phyloP scores from a whole-genome alignment of 2,888 invertebrate species.

The Parochlus steinenii region DNA sequence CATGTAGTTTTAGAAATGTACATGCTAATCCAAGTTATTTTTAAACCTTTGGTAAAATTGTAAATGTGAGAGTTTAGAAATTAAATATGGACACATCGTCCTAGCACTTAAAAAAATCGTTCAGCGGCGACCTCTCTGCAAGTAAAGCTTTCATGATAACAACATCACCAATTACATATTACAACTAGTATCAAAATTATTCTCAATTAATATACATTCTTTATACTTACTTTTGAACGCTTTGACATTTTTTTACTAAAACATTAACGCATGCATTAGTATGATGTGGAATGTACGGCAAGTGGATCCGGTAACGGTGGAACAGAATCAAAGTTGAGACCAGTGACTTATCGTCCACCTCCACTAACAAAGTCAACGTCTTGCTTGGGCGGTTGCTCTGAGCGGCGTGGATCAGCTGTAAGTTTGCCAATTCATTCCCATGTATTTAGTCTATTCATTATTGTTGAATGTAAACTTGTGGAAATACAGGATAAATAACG shows the following conservation, averaged over 20 bases:
- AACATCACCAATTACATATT: too few species aligned
- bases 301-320: conserved; percentile 34
- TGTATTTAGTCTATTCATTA: too few species aligned
- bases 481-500: too few species aligned
- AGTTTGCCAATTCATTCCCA: too few species aligned
- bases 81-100: too few species aligned
- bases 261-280: conserved; percentile 7
- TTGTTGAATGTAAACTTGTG: too few species aligned
- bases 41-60: too few species aligned
- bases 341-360: conserved; percentile 51
- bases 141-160: conserved; percentile 3
- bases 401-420: conserved; percentile 60
- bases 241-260: conserved; percentile 5
- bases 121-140: too few species aligned
- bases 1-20: too few species aligned
- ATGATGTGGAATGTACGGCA: conserved; percentile 12
- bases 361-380: conserved; percentile 37
- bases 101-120: too few species aligned
- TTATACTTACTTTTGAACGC: not conserved
- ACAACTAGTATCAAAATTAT: not conserved
- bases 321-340: conserved; percentile 34
- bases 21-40: too few species aligned
- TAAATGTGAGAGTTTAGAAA: too few species aligned
- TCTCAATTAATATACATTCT: conserved; percentile 6
- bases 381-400: conserved; percentile 55